phyloP scores from a whole-genome alignment of 2,888 invertebrate genomes.

The Trichopoda pennipes region DNA sequence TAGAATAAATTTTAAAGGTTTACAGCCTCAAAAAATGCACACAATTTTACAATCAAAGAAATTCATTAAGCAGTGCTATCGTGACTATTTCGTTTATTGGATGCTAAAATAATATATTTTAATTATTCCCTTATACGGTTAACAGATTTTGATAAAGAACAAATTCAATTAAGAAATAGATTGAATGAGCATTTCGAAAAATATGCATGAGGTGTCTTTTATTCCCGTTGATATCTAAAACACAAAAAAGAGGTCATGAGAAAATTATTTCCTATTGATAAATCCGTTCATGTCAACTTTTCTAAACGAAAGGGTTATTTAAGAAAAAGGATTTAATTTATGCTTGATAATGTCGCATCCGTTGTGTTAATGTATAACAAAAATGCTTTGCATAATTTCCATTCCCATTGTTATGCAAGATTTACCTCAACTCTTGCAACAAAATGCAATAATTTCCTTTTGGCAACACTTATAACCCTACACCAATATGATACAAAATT shows the following conservation, averaged over 20 bases:
- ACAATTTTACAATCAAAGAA: too few relatives aligned
- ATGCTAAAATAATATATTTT: too few relatives aligned
- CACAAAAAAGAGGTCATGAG: conserved; percentile 46
- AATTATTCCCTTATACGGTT: too few relatives aligned
- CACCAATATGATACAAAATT: conserved; percentile 8
- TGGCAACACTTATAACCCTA: neutral
- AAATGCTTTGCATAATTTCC: conserved; percentile 48
- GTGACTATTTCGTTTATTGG: too few relatives aligned
- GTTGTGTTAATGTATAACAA: neutral
- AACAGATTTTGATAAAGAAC: too few relatives aligned
- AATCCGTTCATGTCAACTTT: conserved; percentile 9
- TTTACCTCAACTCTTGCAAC: neutral
- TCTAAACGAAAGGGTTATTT: conserved; percentile 41
- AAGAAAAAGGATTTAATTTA: conserved; percentile 38
- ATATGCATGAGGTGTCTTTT: neutral
- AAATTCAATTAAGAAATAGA: too few relatives aligned
- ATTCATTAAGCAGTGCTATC: too few relatives aligned
- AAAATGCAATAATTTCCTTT: conserved; percentile 10
- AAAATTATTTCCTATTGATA: conserved; percentile 23
- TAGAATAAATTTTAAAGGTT: too few relatives aligned
- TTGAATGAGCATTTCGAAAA: neutral
- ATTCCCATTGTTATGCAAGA: neutral
- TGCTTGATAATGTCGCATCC: conserved; percentile 24
- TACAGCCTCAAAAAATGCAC: too few relatives aligned
- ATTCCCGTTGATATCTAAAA: neutral